Conservation (phyloP, 2,113 vertebrate species). For the pig (Sus scrofa) region T2T-Sscrofa CM000827.6:68070001-68070500, state of each 20-base stretch:
- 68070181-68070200: too few relatives aligned
- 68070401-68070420: not conserved
- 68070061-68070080: not conserved
- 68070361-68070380: not conserved
- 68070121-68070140: too few relatives aligned
- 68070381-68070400: not conserved
- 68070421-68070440: not conserved
- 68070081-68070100: conserved; percentile 8
- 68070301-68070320: not conserved
- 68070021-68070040: not conserved
- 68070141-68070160: too few relatives aligned
- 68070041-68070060: not conserved
- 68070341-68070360: not conserved
- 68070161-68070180: too few relatives aligned
- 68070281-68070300: too few relatives aligned
- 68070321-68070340: not conserved
- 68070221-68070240: too few relatives aligned
- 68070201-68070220: too few relatives aligned
- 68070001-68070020: not conserved
- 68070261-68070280: too few relatives aligned
- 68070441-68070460: not conserved
- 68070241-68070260: too few relatives aligned
- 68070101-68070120: too few relatives aligned
- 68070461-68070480: conserved; percentile 27
- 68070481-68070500: conserved; percentile 16